Evolutionary conservation across 2,888 invertebrate genomes (phyloP).

Genomic region (Ophion slaviceki): DNA sequence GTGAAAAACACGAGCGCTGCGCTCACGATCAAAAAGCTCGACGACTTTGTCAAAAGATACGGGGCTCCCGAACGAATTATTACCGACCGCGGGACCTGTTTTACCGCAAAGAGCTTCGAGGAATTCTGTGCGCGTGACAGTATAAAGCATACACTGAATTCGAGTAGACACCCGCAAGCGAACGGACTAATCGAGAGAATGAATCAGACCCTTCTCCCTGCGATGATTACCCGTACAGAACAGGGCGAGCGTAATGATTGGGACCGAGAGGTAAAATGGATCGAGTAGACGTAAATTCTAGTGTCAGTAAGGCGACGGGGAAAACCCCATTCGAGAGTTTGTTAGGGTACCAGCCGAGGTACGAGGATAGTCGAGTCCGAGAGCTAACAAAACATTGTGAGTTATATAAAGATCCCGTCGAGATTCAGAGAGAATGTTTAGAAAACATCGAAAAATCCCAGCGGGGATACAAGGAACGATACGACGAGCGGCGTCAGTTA

Average conservation of each 20-base stretch:
- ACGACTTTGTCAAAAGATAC: conserved; percentile 63
- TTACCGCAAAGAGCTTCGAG: conserved; percentile 56
- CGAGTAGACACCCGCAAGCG: conserved; percentile 60
- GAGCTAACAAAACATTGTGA: not conserved
- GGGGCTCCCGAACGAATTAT: conserved; percentile 60
- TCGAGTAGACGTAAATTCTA: conserved; percentile 61
- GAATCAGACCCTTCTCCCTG: conserved; percentile 54
- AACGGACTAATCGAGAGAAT: conserved; percentile 63
- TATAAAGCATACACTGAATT: conserved; percentile 58
- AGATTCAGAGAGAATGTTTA: too few relatives aligned
- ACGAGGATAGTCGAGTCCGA: not conserved
- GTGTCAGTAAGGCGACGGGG: conserved; percentile 61
- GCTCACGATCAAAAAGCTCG: conserved; percentile 47
- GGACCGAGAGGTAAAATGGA: conserved; percentile 21
- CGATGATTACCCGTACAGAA: conserved; percentile 39
- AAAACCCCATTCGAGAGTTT: conserved; percentile 63
- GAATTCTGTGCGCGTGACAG: conserved; percentile 55
- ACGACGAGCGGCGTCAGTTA: too few relatives aligned
- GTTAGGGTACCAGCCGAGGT: conserved; percentile 38
- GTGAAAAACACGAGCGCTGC: conserved; percentile 27
- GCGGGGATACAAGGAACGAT: too few relatives aligned
- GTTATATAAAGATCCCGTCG: too few relatives aligned
- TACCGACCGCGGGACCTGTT: conserved; percentile 52
- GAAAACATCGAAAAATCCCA: too few relatives aligned
- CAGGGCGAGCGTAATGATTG: conserved; percentile 26